phyloP scores from a whole-genome alignment of 2,797 vertebrate species.

The Myoxocephalus aenaeus region DNA sequence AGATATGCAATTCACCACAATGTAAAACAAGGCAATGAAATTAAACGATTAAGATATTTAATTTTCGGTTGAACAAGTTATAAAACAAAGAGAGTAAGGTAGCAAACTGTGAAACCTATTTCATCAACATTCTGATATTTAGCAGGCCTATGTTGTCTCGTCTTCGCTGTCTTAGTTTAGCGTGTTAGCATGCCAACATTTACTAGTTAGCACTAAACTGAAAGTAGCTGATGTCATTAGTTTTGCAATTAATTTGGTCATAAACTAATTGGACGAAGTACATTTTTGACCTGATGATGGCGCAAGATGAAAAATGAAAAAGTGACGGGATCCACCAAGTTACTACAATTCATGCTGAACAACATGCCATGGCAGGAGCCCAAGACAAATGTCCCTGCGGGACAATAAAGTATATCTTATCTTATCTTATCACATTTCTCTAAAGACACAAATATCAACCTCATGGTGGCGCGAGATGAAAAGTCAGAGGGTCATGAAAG shows the following conservation, averaged over 20 bases:
- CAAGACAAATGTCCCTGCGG: no score
- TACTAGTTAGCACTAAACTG: neutral
- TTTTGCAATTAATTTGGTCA: neutral
- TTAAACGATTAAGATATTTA: neutral
- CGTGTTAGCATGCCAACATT: slow-evolving; percentile 12
- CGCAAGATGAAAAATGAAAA: neutral
- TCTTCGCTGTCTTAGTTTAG: neutral
- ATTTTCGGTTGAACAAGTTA: no score
- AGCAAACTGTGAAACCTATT: neutral
- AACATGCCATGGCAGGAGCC: neutral
- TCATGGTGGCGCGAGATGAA: neutral
- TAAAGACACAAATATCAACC: no score
- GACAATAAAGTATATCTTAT: no score
- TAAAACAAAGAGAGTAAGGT: neutral
- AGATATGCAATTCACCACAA: neutral
- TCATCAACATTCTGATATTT: neutral
- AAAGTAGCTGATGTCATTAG: neutral
- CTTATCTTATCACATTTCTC: no score
- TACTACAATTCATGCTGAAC: neutral
- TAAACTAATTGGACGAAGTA: neutral
- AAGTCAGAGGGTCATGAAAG: neutral
- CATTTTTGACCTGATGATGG: neutral
- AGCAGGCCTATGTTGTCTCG: neutral
- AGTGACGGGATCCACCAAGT: neutral
- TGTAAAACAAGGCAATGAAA: neutral